Evolutionary conservation across 2,797 vertebrate species (phyloP), one percentile per base, ranked within the genome.

Genomic region (Gadopsis bispinosus): DNA sequence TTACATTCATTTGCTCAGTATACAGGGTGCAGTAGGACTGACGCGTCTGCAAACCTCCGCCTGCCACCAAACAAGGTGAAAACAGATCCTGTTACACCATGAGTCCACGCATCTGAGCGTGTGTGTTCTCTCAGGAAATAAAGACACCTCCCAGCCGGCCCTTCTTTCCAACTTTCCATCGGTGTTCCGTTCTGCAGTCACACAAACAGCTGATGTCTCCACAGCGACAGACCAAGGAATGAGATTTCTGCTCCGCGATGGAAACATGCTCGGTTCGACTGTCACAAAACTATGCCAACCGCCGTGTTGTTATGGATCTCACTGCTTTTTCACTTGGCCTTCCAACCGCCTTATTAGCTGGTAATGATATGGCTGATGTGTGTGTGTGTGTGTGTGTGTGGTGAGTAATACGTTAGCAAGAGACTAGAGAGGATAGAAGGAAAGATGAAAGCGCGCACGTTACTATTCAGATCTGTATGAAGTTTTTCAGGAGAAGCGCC

Each of bases 151-250:
- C 65, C 55, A 19, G 53, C 33, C 47, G 12, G 2, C 47, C 51
- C 0, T 0, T 48, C 83, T 70, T 59, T 64, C 47, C 11, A 37
- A 10, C 39, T 80, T 85, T 86, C 74, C 50, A 16, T 67, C 63
- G 77, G 64, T 81, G 76, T 82, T 83, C 64, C 79, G 64, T 43
- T 73, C 50, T 53, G 65, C 55, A 54, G 63, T 67, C 56, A 26
- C 55, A 73, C 70, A 82, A 81, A 84, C 74, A 80, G 79, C 82
- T 75, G 69, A 85, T 61, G 84, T 83, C 65, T 85, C 73, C 79
- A 8, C 80, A 75, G 78, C 35, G 12, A 47, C 80, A 68, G 69
- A 74, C 62, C 33, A 0, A 58, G 66, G 70, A 84, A 83, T 73
- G 54, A 69, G 6, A 66, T 82, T 84, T 84, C 72, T 76, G 33